phyloP scores from a whole-genome alignment of 2,888 invertebrate species.

The Agrochola litura region DNA sequence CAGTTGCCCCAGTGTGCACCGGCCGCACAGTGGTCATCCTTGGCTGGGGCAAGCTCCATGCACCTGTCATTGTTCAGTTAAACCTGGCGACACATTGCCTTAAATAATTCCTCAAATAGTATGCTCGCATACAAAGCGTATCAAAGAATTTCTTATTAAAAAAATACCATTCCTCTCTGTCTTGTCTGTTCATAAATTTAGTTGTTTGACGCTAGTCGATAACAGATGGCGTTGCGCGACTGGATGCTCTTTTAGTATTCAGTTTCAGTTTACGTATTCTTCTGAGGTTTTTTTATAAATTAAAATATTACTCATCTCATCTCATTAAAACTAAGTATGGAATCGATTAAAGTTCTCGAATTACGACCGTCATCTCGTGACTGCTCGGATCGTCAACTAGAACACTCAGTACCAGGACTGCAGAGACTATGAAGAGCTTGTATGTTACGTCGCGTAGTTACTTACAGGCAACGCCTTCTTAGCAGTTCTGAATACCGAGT shows the following conservation, averaged over 20 bases:
- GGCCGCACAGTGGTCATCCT: constrained; percentile 84
- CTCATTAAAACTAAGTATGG: constrained; percentile 61
- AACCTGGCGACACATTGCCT: constrained; percentile 86
- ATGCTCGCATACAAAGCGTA: constrained; percentile 63
- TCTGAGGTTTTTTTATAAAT: constrained; percentile 49
- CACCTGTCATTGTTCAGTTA: constrained; percentile 88
- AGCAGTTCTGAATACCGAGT: constrained; percentile 75
- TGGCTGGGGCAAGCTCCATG: constrained; percentile 78
- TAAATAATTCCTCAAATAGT: constrained; percentile 83
- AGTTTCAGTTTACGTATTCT: constrained; percentile 52
- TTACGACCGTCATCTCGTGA: constrained; percentile 79
- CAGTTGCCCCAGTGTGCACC: constrained; percentile 81
- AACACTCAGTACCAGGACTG: constrained; percentile 86
- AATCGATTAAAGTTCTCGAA: constrained; percentile 70
- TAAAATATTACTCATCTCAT: constrained; percentile 61
- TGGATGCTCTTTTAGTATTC: constrained; percentile 44
- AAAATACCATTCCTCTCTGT: constrained; percentile 27
- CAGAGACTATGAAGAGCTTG: constrained; percentile 75
- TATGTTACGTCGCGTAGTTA: constrained; percentile 56
- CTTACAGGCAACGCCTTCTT: constrained; percentile 69
- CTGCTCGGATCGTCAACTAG: constrained; percentile 89
- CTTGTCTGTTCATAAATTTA: constrained; percentile 55
- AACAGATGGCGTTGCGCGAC: constrained; percentile 83
- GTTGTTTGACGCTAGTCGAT: constrained; percentile 76
- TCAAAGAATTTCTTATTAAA: constrained; percentile 32